Evolutionary conservation across 1,140 invertebrate genomes (phyloP).

Genomic region (Macrocentrus cingulum): DNA sequence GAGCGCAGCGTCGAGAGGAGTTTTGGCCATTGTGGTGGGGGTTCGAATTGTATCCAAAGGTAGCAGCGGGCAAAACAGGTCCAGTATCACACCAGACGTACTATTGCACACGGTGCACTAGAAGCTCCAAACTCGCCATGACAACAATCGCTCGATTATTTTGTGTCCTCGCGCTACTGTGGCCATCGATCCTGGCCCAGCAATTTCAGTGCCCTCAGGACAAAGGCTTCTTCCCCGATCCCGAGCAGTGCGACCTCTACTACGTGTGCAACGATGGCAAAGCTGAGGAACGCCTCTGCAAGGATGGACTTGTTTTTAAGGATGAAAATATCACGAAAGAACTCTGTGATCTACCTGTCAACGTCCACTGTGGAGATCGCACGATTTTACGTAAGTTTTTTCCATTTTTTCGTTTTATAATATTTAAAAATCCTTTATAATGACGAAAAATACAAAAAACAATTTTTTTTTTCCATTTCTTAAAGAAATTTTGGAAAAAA

Average conservation of each 20-base stretch:
- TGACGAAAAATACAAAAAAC: no score
- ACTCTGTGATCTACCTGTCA: conserved; percentile 76
- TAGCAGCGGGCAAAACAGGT: conserved; percentile 44
- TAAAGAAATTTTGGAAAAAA: no score
- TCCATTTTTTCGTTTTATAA: neutral
- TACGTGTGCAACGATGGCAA: conserved; percentile 72
- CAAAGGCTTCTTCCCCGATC: conserved; percentile 76
- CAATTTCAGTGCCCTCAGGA: conserved; percentile 72
- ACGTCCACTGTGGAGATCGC: conserved; percentile 77
- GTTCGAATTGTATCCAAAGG: conserved; percentile 45
- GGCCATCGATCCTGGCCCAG: no score
- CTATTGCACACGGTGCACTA: conserved; percentile 16
- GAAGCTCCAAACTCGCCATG: no score
- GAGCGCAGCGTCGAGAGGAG: conserved; percentile 38
- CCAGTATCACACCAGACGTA: conserved; percentile 39
- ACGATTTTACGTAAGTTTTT: conserved; percentile 74
- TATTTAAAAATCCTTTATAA: no score
- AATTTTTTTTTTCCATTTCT: no score
- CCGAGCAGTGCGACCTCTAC: conserved; percentile 79
- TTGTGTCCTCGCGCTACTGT: conserved; percentile 16
- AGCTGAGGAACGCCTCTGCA: conserved; percentile 72
- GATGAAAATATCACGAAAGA: conserved; percentile 74
- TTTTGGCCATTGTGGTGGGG: conserved; percentile 50
- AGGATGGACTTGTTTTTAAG: conserved; percentile 80
- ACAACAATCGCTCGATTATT: neutral